Conservation (phyloP, 2,888 invertebrate genomes). For the Caenorhabditis drosophilae region DNA sequence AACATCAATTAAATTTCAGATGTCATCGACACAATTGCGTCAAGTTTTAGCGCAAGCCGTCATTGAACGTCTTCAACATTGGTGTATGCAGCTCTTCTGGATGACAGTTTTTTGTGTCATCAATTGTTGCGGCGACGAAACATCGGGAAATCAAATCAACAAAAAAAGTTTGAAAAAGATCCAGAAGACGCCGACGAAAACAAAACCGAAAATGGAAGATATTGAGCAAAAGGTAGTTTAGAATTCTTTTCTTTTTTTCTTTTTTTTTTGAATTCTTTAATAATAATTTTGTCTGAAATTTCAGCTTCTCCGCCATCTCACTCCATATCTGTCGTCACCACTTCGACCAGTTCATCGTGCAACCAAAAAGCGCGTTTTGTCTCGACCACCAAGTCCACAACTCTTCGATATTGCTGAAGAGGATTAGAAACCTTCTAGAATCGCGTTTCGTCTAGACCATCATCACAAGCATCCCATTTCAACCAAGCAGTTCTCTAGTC, state of each 20-base stretch:
- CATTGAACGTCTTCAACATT: conserved; percentile 28
- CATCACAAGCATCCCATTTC: too few species aligned
- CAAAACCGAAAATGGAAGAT: conserved; percentile 36
- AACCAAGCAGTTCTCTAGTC: too few species aligned
- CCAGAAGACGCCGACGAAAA: not conserved
- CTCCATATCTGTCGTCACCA: conserved; percentile 52
- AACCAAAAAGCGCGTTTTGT: conserved; percentile 52
- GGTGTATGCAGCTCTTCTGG: conserved; percentile 67
- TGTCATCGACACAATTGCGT: conserved; percentile 20
- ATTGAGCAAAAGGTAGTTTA: conserved; percentile 45
- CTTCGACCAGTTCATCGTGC: conserved; percentile 43
- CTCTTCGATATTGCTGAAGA: conserved; percentile 67
- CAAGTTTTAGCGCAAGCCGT: conserved; percentile 36
- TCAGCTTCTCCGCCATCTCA: conserved; percentile 65
- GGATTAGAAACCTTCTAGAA: conserved; percentile 21
- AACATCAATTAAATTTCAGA: conserved; percentile 6
- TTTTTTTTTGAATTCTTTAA: not conserved
- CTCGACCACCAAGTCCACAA: conserved; percentile 66
- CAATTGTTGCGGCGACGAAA: conserved; percentile 56
- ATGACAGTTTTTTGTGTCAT: conserved; percentile 64
- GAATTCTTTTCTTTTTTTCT: not conserved
- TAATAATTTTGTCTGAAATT: too few species aligned
- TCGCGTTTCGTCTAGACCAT: not conserved
- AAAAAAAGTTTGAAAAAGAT: conserved; percentile 5
- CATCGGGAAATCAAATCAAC: conserved; percentile 4